Percentiles rank a stretch among this genome's conserved stretches.
These are phyloP conservation scores for Trigoniulus corallinus DNA, from an alignment of 1,140 invertebrate species.

Conservation along the genomic window DNA sequence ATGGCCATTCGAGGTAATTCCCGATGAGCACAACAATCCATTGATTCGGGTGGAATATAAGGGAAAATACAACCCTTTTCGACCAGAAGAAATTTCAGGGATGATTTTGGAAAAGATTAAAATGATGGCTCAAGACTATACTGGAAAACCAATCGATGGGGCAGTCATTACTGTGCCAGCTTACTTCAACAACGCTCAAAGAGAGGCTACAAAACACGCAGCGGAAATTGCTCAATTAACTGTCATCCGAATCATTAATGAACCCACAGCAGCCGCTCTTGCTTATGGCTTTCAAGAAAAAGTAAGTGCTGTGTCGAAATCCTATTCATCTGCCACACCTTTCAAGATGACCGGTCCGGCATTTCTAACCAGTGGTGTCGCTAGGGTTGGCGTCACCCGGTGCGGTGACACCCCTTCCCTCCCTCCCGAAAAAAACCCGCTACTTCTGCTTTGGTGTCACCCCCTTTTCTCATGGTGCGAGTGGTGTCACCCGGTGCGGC, in stretches of 20 bases:
- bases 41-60: slow-evolving; percentile 29
- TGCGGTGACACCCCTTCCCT: too few relatives aligned
- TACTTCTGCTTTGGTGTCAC: too few relatives aligned
- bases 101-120: slow-evolving; percentile 37
- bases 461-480: too few relatives aligned
- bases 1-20: slow-evolving; percentile 29
- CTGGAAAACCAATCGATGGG: slow-evolving; percentile 21
- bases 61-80: slow-evolving; percentile 33
- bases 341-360: too few relatives aligned
- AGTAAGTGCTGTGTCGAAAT: too few relatives aligned
- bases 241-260: slow-evolving; percentile 13
- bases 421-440: too few relatives aligned
- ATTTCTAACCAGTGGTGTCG: too few relatives aligned
- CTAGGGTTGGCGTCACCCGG: too few relatives aligned
- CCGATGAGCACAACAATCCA: slow-evolving; percentile 22
- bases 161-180: slow-evolving; percentile 30
- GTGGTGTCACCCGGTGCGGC: too few relatives aligned
- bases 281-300: slow-evolving; percentile 11
- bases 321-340: too few relatives aligned
- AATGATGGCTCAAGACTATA: slow-evolving; percentile 18
- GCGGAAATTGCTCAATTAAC: slow-evolving; percentile 11
- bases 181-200: slow-evolving; percentile 28
- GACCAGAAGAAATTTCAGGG: slow-evolving; percentile 37
- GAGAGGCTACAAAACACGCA: slow-evolving; percentile 18
- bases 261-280: slow-evolving; percentile 14